Base-by-base conservation (phyloP, 2,797 vertebrate species). In the Galaxias olidus region DNA sequence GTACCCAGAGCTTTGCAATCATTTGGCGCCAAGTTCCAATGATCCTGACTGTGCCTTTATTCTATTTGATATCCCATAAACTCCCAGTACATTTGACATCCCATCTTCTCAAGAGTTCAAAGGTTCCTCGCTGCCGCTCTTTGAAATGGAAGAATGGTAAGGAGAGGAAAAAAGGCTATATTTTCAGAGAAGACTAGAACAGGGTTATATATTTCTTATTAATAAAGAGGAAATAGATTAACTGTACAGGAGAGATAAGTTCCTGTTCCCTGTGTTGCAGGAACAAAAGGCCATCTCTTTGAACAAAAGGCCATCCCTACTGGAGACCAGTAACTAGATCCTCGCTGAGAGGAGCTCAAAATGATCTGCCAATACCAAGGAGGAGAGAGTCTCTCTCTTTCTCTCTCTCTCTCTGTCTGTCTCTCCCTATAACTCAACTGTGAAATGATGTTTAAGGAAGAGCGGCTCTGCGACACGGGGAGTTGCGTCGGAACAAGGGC, bases 1-100 rank as follows among this genome's bases (percentile, higher is more conserved):
- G 63, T 81, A 66, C 69, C 67, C 50, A 65, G 65, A 53, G 59
- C 66, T 81, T 70, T 78, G 63, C 60, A 55, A 77, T 79, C 73
- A 80, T 78, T 73, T 68, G 63, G 19, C 75, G 72, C 69, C 53
- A 69, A 51, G 64, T 54, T 72, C 51, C 46, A 54, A 66, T 59
- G 68, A 70, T 74, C 76, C 71, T 45, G 68, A 62, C 56, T 68
- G 59, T 65, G 67, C 56, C 50, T 58, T 63, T 70, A 69, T 59
- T 72, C 63, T 19, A 72, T 75, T 62, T 76, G 61, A 81, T 68
- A 69, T 65, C 49, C 47, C 41, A 63, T 63, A 66, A 70, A 77
- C 52, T 66, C 19, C 30, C 54, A 80, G 67, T 64, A 13, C 71
- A 72, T 80, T 78, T 72, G 63, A 74, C 65, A 69, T 75, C 63